Percentiles rank a stretch among this genome's conserved stretches.
phyloP scores from a whole-genome alignment of 23 tunicate genomes.

The Oikopleura dioica region DNA sequence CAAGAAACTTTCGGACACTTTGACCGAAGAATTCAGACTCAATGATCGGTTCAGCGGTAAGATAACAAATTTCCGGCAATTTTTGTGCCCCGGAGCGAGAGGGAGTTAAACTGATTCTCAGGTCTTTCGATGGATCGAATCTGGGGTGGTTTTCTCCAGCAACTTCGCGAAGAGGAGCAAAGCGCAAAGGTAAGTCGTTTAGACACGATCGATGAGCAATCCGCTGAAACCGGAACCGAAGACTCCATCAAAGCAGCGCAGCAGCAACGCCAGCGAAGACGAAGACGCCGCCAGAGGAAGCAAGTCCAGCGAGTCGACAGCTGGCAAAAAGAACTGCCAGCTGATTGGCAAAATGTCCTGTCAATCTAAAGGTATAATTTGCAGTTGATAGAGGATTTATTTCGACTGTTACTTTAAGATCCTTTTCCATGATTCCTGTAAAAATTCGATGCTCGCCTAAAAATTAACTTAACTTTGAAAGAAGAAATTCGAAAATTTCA shows the following conservation, averaged over 20 bases:
- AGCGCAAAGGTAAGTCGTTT: not conserved
- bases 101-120: not conserved
- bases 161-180: not conserved
- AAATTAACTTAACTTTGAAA: too few relatives aligned
- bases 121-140: not conserved
- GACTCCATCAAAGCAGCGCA: not conserved
- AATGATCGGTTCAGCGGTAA: not conserved
- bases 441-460: too few relatives aligned
- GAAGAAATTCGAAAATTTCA: too few relatives aligned
- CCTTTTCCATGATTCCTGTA: too few relatives aligned
- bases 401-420: too few relatives aligned
- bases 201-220: not conserved
- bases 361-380: too few relatives aligned
- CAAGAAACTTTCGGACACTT: not conserved
- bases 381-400: too few relatives aligned
- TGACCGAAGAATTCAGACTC: not conserved
- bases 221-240: not conserved
- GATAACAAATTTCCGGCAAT: not conserved
- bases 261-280: not conserved
- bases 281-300: too few relatives aligned
- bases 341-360: too few relatives aligned
- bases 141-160: not conserved
- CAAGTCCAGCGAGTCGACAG: too few relatives aligned
- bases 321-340: too few relatives aligned
- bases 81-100: not conserved